Evolutionary conservation across 92 coral and sea anemone genomes (phyloP).

Genomic region (Bergia puertoricense): DNA sequence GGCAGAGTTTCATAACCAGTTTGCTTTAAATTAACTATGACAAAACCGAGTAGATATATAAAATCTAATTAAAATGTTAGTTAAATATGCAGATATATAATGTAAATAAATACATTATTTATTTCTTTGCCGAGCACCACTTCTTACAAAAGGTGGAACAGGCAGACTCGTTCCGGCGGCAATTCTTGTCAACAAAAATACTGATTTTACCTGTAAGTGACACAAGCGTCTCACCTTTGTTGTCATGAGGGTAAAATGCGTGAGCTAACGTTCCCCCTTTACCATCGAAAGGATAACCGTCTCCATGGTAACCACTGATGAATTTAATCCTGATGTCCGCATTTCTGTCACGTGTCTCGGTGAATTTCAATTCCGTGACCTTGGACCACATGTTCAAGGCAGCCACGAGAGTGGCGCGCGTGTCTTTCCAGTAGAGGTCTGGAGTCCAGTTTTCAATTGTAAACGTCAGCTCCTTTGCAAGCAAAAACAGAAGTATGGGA

Average conservation of each 20-base stretch:
- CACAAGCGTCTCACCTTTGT: constrained; percentile 39
- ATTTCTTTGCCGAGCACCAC: neutral
- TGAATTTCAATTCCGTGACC: constrained; percentile 52
- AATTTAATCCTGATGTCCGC: constrained; percentile 53
- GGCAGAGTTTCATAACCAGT: no score
- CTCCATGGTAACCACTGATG: constrained; percentile 50
- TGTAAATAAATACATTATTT: neutral
- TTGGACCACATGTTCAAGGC: constrained; percentile 70
- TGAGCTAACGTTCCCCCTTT: constrained; percentile 65
- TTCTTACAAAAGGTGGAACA: no score
- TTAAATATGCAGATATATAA: neutral
- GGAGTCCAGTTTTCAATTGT: constrained; percentile 61
- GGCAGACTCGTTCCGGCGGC: no score
- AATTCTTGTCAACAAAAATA: no score
- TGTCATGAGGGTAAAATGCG: constrained; percentile 62
- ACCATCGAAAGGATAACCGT: constrained; percentile 66
- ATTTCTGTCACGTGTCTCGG: constrained; percentile 25
- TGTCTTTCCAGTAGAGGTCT: constrained; percentile 55
- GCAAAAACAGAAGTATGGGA: no score
- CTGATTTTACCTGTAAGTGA: neutral
- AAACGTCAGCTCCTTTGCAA: constrained; percentile 60
- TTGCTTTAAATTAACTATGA: no score
- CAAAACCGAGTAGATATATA: no score
- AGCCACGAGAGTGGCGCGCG: constrained; percentile 48
- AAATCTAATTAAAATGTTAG: no score